Evolutionary conservation across 2,888 invertebrate genomes (phyloP).

Genomic region (Globia sparganii): DNA sequence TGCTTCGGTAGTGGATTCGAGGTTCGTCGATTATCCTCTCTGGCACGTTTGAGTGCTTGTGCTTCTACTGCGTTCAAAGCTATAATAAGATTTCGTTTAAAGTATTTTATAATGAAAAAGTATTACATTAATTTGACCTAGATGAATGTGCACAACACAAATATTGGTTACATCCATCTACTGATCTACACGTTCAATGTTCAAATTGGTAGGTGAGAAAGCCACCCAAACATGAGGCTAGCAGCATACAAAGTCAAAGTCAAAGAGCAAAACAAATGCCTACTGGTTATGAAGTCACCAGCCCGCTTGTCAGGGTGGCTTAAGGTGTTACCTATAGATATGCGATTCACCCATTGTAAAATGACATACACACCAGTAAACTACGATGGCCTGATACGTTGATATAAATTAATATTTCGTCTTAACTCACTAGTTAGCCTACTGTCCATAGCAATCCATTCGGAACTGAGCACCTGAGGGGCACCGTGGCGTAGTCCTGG

Average conservation of each 20-base stretch:
- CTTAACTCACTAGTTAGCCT: constrained; percentile 87
- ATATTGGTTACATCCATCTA: background rate
- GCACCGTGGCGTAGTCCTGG: constrained; percentile 90
- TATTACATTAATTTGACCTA: background rate
- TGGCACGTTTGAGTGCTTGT: constrained; percentile 90
- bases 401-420: constrained; percentile 39
- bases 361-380: background rate
- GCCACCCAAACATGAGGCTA: background rate
- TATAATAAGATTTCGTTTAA: constrained; percentile 55
- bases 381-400: background rate
- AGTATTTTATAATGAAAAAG: constrained; percentile 3
- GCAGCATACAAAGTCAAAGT: too few species aligned
- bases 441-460: constrained; percentile 93
- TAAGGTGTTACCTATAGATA: background rate
- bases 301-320: background rate
- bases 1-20: constrained; percentile 77
- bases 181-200: background rate
- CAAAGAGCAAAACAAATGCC: background rate
- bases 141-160: background rate
- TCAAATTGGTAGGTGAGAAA: background rate
- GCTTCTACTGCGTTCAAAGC: constrained; percentile 91
- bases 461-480: constrained; percentile 89
- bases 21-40: constrained; percentile 85
- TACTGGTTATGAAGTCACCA: constrained; percentile 8
- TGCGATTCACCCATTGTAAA: background rate